phyloP scores from a whole-genome alignment of 2,888 invertebrate genomes.

The Microctonus hyperodae region DNA sequence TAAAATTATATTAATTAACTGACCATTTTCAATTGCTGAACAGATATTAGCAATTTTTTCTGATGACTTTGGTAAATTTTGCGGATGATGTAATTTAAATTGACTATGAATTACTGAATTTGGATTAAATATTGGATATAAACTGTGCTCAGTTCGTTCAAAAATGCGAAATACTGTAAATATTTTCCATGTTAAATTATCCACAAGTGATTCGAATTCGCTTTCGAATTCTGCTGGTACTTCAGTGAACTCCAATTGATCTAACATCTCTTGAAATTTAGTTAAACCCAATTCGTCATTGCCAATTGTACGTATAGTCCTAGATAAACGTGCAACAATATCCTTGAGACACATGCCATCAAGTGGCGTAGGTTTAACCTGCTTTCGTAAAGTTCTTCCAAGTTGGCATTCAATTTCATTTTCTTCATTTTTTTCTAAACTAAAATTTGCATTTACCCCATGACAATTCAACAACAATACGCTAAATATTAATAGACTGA shows the following conservation, averaged over 20 bases:
- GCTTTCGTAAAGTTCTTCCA: conserved; percentile 54
- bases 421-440: conserved; percentile 31
- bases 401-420: conserved; percentile 49
- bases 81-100: conserved; percentile 24
- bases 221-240: conserved; percentile 44
- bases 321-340: conserved; percentile 54
- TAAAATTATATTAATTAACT: not conserved
- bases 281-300: conserved; percentile 57
- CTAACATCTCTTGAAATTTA: conserved; percentile 53
- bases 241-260: conserved; percentile 53
- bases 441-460: not conserved
- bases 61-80: conserved; percentile 2
- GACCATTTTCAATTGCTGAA: conserved; percentile 52
- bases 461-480: not conserved
- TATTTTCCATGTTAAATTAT: conserved; percentile 54
- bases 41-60: conserved; percentile 48
- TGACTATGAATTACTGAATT: conserved; percentile 37
- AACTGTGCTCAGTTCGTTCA: conserved; percentile 47
- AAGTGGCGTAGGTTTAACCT: conserved; percentile 55
- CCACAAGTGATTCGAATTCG: conserved; percentile 47
- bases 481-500: not conserved
- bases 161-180: conserved; percentile 50
- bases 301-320: conserved; percentile 44
- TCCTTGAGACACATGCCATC: conserved; percentile 58
- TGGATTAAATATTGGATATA: conserved; percentile 50